Evolutionary conservation across 2,888 invertebrate species (phyloP).

Genomic region (Leptopilina syphax): DNA sequence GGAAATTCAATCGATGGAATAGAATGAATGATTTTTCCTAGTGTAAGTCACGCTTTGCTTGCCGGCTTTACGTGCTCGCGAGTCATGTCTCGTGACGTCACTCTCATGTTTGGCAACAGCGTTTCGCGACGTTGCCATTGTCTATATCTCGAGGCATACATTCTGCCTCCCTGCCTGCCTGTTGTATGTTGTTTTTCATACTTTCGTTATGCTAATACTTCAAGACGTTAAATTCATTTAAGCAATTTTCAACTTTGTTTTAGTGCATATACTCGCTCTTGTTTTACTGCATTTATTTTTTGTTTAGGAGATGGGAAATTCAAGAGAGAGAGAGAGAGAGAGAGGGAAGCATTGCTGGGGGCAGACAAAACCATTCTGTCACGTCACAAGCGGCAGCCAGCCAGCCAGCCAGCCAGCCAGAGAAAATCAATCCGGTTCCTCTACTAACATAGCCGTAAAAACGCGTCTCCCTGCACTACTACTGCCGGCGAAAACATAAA

Average conservation of each 20-base stretch:
- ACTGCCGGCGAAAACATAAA: conserved; percentile 47
- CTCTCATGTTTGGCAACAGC: conserved; percentile 51
- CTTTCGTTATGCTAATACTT: not conserved
- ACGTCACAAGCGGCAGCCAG: conserved; percentile 51
- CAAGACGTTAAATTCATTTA: not conserved
- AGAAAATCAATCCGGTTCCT: conserved; percentile 56
- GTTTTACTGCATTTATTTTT: not conserved
- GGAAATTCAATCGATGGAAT: conserved; percentile 27
- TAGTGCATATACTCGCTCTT: not conserved
- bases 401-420: conserved; percentile 41
- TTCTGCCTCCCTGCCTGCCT: not conserved
- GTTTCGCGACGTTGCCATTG: conserved; percentile 50
- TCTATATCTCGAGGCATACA: conserved; percentile 34
- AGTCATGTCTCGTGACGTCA: conserved; percentile 51
- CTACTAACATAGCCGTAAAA: conserved; percentile 56
- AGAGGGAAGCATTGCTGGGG: conserved; percentile 32
- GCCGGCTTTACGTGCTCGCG: conserved; percentile 48
- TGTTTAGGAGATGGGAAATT: not conserved
- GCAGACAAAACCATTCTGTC: conserved; percentile 50
- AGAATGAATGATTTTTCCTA: conserved; percentile 45
- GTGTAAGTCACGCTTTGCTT: conserved; percentile 51
- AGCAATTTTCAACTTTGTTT: not conserved
- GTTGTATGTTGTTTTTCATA: no score
- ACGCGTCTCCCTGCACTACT: conserved; percentile 46
- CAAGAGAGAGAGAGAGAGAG: not conserved